These are phyloP conservation scores for Thelaira solivaga DNA, from an alignment of 2,888 invertebrate genomes.

Conservation along the genomic window DNA sequence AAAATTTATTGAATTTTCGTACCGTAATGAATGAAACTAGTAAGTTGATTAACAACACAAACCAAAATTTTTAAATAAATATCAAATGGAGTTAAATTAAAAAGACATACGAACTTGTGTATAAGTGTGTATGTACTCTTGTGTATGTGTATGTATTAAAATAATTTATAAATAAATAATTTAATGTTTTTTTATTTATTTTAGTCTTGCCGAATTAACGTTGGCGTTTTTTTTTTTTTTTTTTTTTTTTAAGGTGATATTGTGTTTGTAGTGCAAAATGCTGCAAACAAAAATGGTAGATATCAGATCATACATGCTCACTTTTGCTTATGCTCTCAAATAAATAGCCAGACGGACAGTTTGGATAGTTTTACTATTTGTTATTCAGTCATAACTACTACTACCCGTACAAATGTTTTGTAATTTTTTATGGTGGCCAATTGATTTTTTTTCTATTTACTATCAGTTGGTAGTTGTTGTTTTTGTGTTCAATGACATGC, in stretches of 20 bases:
- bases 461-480: slow-evolving; percentile 10
- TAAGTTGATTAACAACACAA: slow-evolving; percentile 36
- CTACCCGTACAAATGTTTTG: slow-evolving; percentile 10
- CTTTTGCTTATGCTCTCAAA: slow-evolving; percentile 35
- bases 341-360: neutral
- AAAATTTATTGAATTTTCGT: slow-evolving; percentile 48
- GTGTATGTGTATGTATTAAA: neutral
- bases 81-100: slow-evolving; percentile 48
- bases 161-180: neutral
- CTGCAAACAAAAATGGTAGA: slow-evolving; percentile 53
- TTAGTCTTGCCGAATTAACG: slow-evolving; percentile 50
- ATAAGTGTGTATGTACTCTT: neutral
- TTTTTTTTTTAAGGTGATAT: slow-evolving; percentile 6
- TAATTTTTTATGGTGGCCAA: slow-evolving; percentile 41
- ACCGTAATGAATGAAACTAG: slow-evolving; percentile 43
- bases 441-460: slow-evolving; percentile 46
- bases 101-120: slow-evolving; percentile 40
- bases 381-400: slow-evolving; percentile 35
- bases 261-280: slow-evolving; percentile 16
- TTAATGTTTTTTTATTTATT: slow-evolving; percentile 10
- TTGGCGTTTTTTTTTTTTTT: slow-evolving; percentile 51
- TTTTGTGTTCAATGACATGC: slow-evolving; percentile 50
- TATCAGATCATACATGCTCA: too few species aligned
- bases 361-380: neutral
- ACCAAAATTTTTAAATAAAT: slow-evolving; percentile 23